phyloP scores from a whole-genome alignment of 2,797 vertebrate genomes.

The Naso thynnoides region DNA sequence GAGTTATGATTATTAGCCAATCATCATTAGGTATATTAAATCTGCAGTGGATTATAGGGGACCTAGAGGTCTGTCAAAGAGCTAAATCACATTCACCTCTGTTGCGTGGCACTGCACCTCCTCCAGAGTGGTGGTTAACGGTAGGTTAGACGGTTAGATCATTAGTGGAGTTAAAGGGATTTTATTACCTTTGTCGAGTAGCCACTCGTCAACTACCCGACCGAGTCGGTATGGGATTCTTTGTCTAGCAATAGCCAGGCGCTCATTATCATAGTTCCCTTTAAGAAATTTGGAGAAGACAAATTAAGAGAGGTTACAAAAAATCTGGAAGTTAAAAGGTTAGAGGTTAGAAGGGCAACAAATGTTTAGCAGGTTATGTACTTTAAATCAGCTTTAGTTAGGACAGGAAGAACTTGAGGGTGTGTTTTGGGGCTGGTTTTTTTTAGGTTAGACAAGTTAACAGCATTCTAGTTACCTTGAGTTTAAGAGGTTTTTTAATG shows the following conservation, averaged over 20 bases:
- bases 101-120: constrained; percentile 87
- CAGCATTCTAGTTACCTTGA: constrained; percentile 82
- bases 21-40: constrained; percentile 9
- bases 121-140: constrained; percentile 86
- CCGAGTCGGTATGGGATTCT: constrained; percentile 99
- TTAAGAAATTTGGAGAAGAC: constrained; percentile 96
- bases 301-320: constrained; percentile 90
- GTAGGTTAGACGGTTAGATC: constrained; percentile 83
- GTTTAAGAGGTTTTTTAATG: constrained; percentile 79
- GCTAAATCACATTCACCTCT: constrained; percentile 59
- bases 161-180: constrained; percentile 91
- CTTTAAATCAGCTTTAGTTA: constrained; percentile 86
- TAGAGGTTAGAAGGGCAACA: constrained; percentile 87
- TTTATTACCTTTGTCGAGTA: constrained; percentile 99
- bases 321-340: constrained; percentile 87
- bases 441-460: constrained; percentile 83
- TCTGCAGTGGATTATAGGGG: constrained; percentile 26
- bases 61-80: constrained; percentile 31
- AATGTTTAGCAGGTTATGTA: constrained; percentile 87
- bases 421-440: constrained; percentile 76
- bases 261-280: constrained; percentile 99
- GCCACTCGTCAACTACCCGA: constrained; percentile 99
- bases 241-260: constrained; percentile 99
- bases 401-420: constrained; percentile 80
- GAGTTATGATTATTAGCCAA: constrained; percentile 20